Evolutionary conservation across 2,888 invertebrate genomes (phyloP).

Genomic region (Phorcus lineatus): DNA sequence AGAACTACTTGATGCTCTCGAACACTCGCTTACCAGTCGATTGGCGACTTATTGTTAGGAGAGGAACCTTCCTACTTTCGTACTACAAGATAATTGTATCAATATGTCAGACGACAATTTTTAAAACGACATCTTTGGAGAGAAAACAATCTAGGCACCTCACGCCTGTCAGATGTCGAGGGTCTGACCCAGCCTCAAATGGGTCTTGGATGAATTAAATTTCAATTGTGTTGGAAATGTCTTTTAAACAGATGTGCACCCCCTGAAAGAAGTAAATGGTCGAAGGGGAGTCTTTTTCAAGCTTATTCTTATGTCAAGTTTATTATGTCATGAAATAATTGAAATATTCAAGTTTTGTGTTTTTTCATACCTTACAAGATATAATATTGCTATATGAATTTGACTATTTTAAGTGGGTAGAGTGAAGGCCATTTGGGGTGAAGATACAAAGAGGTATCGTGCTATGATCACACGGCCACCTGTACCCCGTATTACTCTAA

Average conservation of each 20-base stretch:
- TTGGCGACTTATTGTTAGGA: neutral
- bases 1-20: neutral
- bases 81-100: constrained; percentile 17
- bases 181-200: constrained; percentile 6
- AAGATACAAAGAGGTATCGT: neutral
- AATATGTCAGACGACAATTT: neutral
- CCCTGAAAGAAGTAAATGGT: neutral
- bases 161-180: neutral
- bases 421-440: constrained; percentile 18
- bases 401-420: constrained; percentile 14
- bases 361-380: constrained; percentile 10
- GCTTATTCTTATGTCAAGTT: constrained; percentile 17
- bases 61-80: constrained; percentile 8
- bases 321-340: constrained; percentile 7
- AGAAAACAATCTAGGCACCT: constrained; percentile 1
- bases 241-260: constrained; percentile 12
- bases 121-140: neutral
- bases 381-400: constrained; percentile 9
- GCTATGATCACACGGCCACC: neutral
- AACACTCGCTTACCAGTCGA: neutral
- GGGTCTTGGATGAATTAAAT: constrained; percentile 13
- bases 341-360: constrained; percentile 19
- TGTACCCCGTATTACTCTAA: constrained; percentile 7
- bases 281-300: neutral
- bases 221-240: constrained; percentile 3